These are phyloP conservation scores for Menidia beryllina DNA, from an alignment of 2,113 vertebrate genomes.

Conservation along the genomic window DNA sequence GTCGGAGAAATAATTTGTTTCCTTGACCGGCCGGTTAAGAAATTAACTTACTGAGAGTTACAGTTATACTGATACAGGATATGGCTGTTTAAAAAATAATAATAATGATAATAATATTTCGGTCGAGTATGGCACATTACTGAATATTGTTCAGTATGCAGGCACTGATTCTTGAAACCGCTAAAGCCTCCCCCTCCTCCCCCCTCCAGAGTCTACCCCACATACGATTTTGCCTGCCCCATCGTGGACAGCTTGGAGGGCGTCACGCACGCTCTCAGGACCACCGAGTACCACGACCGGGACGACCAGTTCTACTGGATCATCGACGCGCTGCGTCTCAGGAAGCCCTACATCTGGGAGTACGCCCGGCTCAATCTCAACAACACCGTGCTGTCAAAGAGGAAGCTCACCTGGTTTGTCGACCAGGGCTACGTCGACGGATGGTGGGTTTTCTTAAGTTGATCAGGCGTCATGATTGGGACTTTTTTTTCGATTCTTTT, in stretches of 20 bases:
- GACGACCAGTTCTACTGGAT: slow-evolving; percentile 99
- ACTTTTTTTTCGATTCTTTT: not conserved
- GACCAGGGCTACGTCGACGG: slow-evolving; percentile 97
- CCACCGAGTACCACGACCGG: slow-evolving; percentile 97
- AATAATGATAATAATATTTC: not conserved
- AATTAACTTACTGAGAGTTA: too few relatives aligned
- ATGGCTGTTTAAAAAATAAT: too few relatives aligned
- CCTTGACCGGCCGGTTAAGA: not conserved
- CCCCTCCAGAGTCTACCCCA: slow-evolving; percentile 90
- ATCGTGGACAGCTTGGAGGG: slow-evolving; percentile 97
- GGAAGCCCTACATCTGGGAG: slow-evolving; percentile 96
- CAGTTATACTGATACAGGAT: too few relatives aligned
- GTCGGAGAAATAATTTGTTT: not conserved
- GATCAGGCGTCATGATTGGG: not conserved
- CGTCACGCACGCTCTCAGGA: slow-evolving; percentile 95
- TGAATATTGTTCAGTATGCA: too few relatives aligned
- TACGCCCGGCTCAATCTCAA: slow-evolving; percentile 97
- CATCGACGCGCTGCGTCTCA: slow-evolving; percentile 89
- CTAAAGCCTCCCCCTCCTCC: not conserved
- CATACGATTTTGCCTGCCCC: slow-evolving; percentile 97
- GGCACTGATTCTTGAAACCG: not conserved
- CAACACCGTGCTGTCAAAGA: slow-evolving; percentile 97
- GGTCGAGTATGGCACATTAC: not conserved
- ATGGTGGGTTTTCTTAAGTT: slow-evolving; percentile 82
- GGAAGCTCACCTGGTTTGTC: slow-evolving; percentile 98